Base-by-base conservation (phyloP, 2,113 vertebrate species). In the Dinomys branickii region DNA sequence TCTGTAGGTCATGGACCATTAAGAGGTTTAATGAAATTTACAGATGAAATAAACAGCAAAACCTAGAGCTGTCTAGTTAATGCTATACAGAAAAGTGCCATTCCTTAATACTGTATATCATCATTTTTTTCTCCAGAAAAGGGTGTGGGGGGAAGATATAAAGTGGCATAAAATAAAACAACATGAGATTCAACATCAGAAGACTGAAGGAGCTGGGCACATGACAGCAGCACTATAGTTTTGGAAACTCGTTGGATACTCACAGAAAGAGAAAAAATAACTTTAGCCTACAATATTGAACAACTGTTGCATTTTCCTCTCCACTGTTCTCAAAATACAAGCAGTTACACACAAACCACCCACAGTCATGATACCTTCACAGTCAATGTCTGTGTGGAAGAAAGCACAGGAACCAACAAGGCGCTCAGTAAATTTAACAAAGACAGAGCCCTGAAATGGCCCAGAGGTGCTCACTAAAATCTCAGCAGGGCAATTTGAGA, bases 1-100 rank as follows among this genome's bases (percentile, higher is more conserved):
- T 50, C 84, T 94, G 56, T 54, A 90, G 58, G 95, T 88, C 90
- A 97, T 75, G 65, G 85, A 58, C 44, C 87, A 92, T 93, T 94
- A 97, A 90, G 77, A 95, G 24, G 8, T 95, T 92, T 95, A 47
- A 96, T 96, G 77, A 88, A 94, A 90, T 95, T 95, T 94, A 88
- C 7, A 11, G 54, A 58, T 90, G 71, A 91, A 92, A 88, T 67
- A 95, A 91, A 86, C 17, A 86, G 20, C 47, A 97, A 95, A 96
- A 80, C 38, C 65, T 82, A 47, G 14, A 91, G 38, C 69, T 90
- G 95, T 52, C 83, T n/a, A 87, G n/a, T 85, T 97, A 83, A 91
- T 35, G 35, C 78, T 82, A 95, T 26, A 94, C 0, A 94, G 26
- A 92, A 96, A 94, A 90, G 75, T 56, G 7, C 47, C 35, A 71